Evolutionary conservation across 2,113 vertebrate species (phyloP).

Genomic region (Lynx canadensis): DNA sequence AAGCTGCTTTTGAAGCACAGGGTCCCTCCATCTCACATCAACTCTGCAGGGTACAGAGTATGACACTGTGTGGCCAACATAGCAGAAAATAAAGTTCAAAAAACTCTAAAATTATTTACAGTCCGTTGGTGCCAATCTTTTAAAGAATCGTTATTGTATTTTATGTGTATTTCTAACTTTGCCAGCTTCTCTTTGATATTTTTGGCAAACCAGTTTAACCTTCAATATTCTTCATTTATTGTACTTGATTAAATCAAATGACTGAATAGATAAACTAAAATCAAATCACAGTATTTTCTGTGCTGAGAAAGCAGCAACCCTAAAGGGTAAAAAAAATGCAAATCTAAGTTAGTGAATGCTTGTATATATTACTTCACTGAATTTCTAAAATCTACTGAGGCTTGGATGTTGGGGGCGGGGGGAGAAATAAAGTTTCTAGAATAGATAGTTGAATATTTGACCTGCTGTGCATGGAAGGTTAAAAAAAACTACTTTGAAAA

Average conservation of each 20-base stretch:
- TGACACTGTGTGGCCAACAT: not conserved
- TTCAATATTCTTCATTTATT: slow-evolving; percentile 50
- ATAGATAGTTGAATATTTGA: not conserved
- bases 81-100: slow-evolving; percentile 42
- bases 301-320: not conserved
- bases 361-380: not conserved
- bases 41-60: slow-evolving; percentile 12
- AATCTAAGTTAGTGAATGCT: not conserved
- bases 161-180: slow-evolving; percentile 12
- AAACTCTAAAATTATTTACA: slow-evolving; percentile 40
- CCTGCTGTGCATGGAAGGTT: not conserved
- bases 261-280: slow-evolving; percentile 16
- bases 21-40: slow-evolving; percentile 35
- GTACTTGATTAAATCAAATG: slow-evolving; percentile 47
- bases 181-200: slow-evolving; percentile 38
- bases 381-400: slow-evolving; percentile 1
- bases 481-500: not conserved
- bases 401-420: not conserved
- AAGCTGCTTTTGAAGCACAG: slow-evolving; percentile 57
- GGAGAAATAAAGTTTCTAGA: not conserved
- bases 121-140: slow-evolving; percentile 27
- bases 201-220: slow-evolving; percentile 42
- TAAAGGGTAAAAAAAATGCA: not conserved
- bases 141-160: slow-evolving; percentile 17
- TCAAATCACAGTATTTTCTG: not conserved